phyloP scores from a whole-genome alignment of 2,797 vertebrate species.

The Chaetophractus vellerosus region DNA sequence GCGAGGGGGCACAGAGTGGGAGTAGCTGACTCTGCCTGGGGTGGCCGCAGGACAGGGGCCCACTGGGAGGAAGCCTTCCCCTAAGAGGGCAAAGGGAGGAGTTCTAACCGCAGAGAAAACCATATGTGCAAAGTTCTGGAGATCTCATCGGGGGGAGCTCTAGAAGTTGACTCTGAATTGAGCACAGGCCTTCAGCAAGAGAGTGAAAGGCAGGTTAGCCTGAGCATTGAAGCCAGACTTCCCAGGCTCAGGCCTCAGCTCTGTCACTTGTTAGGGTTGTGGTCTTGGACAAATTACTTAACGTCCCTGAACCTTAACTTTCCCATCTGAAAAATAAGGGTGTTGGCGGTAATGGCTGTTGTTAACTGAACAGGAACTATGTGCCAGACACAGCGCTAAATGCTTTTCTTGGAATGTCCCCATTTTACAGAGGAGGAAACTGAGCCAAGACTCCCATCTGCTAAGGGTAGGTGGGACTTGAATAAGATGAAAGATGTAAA shows the following conservation, averaged over 20 bases:
- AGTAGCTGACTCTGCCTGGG: background rate
- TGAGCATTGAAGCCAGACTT: background rate
- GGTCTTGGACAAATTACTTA: slow-evolving; percentile 32
- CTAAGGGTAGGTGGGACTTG: background rate
- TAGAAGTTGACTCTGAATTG: background rate
- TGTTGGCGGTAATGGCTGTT: background rate
- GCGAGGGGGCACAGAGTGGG: background rate
- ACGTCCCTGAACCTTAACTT: background rate
- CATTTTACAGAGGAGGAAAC: slow-evolving; percentile 14
- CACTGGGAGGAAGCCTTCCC: background rate
- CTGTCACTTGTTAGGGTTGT: background rate
- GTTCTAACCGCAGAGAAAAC: background rate
- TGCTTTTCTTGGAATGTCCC: background rate
- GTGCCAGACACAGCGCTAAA: background rate
- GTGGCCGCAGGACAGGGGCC: background rate
- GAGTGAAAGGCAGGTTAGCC: background rate
- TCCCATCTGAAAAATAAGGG: background rate
- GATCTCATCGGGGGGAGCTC: background rate
- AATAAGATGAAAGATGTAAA: background rate
- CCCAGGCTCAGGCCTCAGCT: background rate
- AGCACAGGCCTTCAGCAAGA: background rate
- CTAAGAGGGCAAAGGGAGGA: background rate
- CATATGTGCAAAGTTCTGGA: background rate
- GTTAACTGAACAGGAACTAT: background rate
- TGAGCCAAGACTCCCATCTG: background rate